Evolutionary conservation across 2,113 vertebrate species (phyloP), one percentile per base, ranked within the genome.

Genomic region (Zonotrichia leucophrys): DNA sequence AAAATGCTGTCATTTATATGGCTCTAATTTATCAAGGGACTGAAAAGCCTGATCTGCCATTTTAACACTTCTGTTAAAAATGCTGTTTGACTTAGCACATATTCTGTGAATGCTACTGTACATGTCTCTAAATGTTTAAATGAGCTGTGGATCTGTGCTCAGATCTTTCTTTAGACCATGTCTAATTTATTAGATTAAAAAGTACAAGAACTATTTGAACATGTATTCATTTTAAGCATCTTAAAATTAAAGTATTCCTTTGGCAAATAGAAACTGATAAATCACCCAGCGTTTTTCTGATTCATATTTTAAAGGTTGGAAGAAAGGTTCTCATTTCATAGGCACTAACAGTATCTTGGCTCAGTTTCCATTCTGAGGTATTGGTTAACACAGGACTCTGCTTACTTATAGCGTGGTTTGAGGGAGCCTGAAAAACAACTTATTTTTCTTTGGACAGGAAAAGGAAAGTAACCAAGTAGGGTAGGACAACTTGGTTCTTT

Each of bases 1-100:
- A 89, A 95, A 93, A 95, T 93, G 85, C 78, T 95, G 56, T 94
- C 79, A 90, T 62, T 95, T 93, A 60, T 77, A 30, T 73, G 69
- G 46, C 62, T 94, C 5, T 93, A 76, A 59, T 94, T 94, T 95
- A 82, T 86, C 79, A 70, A 92, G 76, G 68, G 90, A 90, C 59
- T 91, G 35, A 86, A 83, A 87, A 58, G 47, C 84, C 35, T 84
- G 35, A 83, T 94, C 31, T 91, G n/a, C 76, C 75, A 58, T 94
- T 90, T 86, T 91, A 90, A 87, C 2, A 12, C 31, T 81, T 81
- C 64, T 82, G 19, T 83, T 88, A 68, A 77, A 95, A 94, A 64
- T 87, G 50, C 35, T 55, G 1, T 74, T 87, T 94, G 79, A 52
- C 30, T 76, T 92, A 23, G 41, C 37, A 30, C 13, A 10, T 87